Conservation (phyloP, 2,113 vertebrate genomes). For the Phoenicopterus ruber region DNA sequence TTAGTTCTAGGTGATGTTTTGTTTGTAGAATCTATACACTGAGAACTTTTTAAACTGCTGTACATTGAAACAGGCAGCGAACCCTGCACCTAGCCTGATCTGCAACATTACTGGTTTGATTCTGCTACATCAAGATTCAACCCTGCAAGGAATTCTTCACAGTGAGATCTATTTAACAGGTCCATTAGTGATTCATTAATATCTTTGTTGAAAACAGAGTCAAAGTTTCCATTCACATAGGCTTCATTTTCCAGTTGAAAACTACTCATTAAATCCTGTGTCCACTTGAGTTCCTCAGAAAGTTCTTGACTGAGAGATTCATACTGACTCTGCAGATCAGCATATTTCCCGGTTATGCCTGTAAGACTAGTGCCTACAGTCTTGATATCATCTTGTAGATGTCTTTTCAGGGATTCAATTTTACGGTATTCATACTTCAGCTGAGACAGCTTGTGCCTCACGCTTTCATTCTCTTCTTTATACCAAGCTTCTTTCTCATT, state of each 20-base stretch:
- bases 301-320: slow-evolving; percentile 81
- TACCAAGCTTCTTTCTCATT: slow-evolving; percentile 88
- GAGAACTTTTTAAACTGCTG: neutral
- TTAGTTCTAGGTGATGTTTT: neutral
- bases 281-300: slow-evolving; percentile 79
- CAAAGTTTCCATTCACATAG: slow-evolving; percentile 57
- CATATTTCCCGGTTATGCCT: slow-evolving; percentile 65
- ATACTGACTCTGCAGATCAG: slow-evolving; percentile 76
- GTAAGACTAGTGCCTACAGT: slow-evolving; percentile 65
- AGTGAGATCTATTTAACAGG: slow-evolving; percentile 71
- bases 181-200: slow-evolving; percentile 77
- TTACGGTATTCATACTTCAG: slow-evolving; percentile 82
- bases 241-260: slow-evolving; percentile 66
- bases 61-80: neutral
- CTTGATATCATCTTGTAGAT: slow-evolving; percentile 77
- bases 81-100: neutral
- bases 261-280: slow-evolving; percentile 78
- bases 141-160: slow-evolving; percentile 71
- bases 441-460: slow-evolving; percentile 83
- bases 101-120: slow-evolving; percentile 24
- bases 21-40: neutral
- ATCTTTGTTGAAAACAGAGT: slow-evolving; percentile 65
- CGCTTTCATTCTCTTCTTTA: slow-evolving; percentile 79
- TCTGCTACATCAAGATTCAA: slow-evolving; percentile 67
- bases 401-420: slow-evolving; percentile 76